Evolutionary conservation across 2,113 vertebrate genomes (phyloP).

Genomic region (Bubo bubo): DNA sequence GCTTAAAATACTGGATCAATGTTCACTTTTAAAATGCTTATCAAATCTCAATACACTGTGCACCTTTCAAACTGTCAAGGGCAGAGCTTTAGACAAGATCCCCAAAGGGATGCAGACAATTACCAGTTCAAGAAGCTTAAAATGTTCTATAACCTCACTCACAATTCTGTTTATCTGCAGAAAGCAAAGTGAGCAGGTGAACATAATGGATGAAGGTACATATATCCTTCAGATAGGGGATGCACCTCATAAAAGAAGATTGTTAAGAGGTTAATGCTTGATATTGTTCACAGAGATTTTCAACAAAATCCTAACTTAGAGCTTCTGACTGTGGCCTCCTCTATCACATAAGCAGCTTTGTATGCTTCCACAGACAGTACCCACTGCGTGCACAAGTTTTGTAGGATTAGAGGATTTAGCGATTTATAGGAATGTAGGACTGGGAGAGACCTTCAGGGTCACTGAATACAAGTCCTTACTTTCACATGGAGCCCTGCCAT

Average conservation of each 20-base stretch:
- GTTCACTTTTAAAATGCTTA: slow-evolving; percentile 1
- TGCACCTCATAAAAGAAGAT: not conserved
- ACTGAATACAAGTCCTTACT: not conserved
- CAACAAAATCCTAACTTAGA: not conserved
- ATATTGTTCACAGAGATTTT: not conserved
- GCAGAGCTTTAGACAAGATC: not conserved
- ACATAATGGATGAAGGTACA: not conserved
- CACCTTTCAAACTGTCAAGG: slow-evolving; percentile 4
- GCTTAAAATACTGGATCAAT: not conserved
- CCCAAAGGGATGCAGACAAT: not conserved
- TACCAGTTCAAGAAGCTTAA: not conserved
- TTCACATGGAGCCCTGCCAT: not conserved
- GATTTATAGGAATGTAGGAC: not conserved
- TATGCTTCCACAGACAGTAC: not conserved
- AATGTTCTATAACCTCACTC: not conserved
- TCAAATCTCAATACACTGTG: not conserved
- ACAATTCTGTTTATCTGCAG: not conserved
- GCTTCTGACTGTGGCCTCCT: not conserved
- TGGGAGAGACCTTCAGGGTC: not conserved
- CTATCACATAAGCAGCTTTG: not conserved
- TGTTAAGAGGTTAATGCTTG: not conserved
- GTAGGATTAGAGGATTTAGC: not conserved
- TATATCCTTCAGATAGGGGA: not conserved
- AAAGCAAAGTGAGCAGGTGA: not conserved
- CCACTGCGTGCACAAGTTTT: not conserved